Evolutionary conservation across 2,888 invertebrate genomes (phyloP), one percentile per base, ranked within the genome.

Genomic region (Rutpela maculata): DNA sequence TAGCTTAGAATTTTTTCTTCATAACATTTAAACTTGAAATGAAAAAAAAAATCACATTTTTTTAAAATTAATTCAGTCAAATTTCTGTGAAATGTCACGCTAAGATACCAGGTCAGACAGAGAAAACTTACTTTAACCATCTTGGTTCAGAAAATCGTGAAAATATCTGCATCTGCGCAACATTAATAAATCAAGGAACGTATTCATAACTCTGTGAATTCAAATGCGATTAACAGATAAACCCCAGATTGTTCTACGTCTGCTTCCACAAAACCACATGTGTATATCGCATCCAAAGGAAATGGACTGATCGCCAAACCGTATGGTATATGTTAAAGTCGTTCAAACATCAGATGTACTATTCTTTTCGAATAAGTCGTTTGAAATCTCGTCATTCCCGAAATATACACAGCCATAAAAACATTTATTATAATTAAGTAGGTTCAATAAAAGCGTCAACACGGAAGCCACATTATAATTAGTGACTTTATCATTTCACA

Each of bases 241-340:
- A 1, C 0, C 0, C 18, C 18, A 19, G 19, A 59, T 59, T 59
- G 6, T 18, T 59, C 19, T 59, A 11, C 18, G 18, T 19, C 22
- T 10, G 15, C 31, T 65, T 65, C 35, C 35, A 65, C 18, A 43
- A 26, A 67, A 67, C 67, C 67, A 67, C 67, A 67, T 67, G 67
- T 67, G 66, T n/a, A 22, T 26, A 55, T 67, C 67, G 5, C 22
- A 43, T 9, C 43, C 18, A 38, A 38, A 66, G 18, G 62, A 63
- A 63, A 63, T 63, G 62, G 17, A 35, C 9, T 55, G 67, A 67
- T 67, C 55, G 55, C 55, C n/a, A 55, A 67, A 67, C 67, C 67
- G 55, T 67, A 67, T 67, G 67, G 67, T 26, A 55, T 56, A 67
- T 67, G 67, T 67, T 67, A 67, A 67, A 67, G 26, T 67, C 67